Percentiles rank a stretch among this genome's conserved stretches.
Evolutionary conservation across 2,113 vertebrate genomes (phyloP).

Genomic region (Meles meles): DNA sequence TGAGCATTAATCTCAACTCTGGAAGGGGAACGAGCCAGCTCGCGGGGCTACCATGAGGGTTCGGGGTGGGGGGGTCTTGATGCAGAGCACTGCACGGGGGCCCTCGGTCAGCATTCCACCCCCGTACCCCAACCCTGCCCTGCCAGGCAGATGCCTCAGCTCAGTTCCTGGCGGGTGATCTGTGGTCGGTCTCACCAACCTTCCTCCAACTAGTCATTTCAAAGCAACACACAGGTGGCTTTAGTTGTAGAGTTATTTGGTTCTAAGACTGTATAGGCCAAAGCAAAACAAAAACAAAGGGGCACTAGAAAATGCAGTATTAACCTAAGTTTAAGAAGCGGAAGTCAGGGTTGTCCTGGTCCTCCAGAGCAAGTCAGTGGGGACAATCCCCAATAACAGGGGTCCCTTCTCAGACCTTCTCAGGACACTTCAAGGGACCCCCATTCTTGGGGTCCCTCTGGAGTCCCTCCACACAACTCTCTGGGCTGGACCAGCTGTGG

Average conservation of each 20-base stretch:
- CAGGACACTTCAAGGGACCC: background rate
- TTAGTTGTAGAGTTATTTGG: background rate
- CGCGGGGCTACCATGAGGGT: background rate
- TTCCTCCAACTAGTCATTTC: background rate
- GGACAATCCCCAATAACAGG: background rate
- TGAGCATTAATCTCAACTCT: background rate
- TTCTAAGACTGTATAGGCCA: background rate
- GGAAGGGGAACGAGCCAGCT: background rate
- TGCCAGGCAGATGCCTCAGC: background rate
- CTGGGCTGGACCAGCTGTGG: background rate
- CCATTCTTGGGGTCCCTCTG: no score
- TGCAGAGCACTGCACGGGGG: background rate
- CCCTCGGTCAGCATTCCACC: background rate
- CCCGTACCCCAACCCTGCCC: background rate
- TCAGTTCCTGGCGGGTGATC: background rate
- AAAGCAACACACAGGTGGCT: background rate
- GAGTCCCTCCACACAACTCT: no score
- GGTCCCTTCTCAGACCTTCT: background rate
- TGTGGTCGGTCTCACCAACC: background rate
- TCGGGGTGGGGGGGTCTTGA: background rate
- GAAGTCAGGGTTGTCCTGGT: background rate
- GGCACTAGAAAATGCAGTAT: background rate
- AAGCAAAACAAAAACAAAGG: background rate
- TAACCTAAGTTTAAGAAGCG: background rate
- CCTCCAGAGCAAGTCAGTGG: background rate